Evolutionary conservation across 2,113 vertebrate species (phyloP).

Genomic region (Erinaceus europaeus): DNA sequence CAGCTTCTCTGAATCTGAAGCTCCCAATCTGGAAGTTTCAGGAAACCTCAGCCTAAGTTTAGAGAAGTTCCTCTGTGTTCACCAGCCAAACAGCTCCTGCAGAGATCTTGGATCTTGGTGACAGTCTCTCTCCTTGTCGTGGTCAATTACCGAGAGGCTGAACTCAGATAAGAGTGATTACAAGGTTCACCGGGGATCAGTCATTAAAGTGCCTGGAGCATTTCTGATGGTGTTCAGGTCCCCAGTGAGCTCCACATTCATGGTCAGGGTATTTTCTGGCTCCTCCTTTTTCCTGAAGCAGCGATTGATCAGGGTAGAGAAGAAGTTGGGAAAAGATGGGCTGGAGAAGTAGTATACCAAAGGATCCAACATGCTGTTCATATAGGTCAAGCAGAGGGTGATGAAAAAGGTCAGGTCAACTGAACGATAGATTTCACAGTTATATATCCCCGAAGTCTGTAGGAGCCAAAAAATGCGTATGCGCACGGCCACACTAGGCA

Average conservation of each 20-base stretch:
- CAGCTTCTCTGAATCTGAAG: not conserved
- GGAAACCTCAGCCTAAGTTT: not conserved
- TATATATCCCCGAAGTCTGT: not conserved
- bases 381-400: conserved; percentile 88
- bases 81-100: not conserved
- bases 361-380: conserved; percentile 89
- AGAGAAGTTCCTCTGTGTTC: accelerated
- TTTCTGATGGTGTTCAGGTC: not conserved
- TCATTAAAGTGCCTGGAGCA: not conserved
- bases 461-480: conserved; percentile 82
- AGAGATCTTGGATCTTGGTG: not conserved
- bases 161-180: not conserved
- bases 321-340: conserved; percentile 71
- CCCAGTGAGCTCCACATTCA: conserved; percentile 36
- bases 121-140: not conserved
- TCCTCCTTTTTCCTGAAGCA: not conserved
- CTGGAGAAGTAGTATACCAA: conserved; percentile 90
- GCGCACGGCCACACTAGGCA: conserved; percentile 84
- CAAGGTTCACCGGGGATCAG: accelerated
- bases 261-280: conserved; percentile 31
- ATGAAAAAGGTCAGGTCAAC: conserved; percentile 82
- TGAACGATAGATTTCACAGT: conserved; percentile 13
- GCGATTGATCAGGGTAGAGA: conserved; percentile 43
- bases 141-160: not conserved
- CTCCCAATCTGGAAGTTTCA: not conserved